phyloP scores from a whole-genome alignment of 1,140 invertebrate genomes.

The Macrobrachium rosenbergii region DNA sequence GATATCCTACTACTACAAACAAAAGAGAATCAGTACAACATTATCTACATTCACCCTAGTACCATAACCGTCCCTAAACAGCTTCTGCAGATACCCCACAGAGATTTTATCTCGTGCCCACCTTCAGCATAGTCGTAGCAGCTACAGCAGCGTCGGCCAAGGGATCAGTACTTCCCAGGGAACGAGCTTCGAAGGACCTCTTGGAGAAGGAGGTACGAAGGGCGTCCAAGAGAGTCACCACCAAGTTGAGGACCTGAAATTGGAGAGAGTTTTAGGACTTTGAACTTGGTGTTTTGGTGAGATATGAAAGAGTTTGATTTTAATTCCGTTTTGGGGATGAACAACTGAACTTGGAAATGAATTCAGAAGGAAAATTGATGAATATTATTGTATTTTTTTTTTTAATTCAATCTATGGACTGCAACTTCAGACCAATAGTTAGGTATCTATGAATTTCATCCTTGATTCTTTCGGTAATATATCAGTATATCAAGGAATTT shows the following conservation, averaged over 20 bases:
- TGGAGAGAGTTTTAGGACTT: neutral
- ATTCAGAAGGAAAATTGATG: no score
- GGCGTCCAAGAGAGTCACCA: constrained; percentile 89
- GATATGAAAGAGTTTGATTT: no score
- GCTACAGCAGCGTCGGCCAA: constrained; percentile 88
- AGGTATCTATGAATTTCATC: no score
- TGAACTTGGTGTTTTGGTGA: neutral
- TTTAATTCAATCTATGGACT: no score
- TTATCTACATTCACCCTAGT: neutral
- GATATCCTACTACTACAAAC: no score
- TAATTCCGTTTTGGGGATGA: neutral
- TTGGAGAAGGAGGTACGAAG: constrained; percentile 92
- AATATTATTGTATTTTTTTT: no score
- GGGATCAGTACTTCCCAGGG: constrained; percentile 85
- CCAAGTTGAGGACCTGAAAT: constrained; percentile 89
- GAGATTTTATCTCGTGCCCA: constrained; percentile 67
- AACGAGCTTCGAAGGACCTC: constrained; percentile 84
- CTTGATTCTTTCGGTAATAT: no score
- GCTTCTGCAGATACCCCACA: neutral
- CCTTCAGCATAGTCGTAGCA: constrained; percentile 87
- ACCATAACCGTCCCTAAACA: neutral
- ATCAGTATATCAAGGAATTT: no score
- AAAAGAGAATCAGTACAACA: no score
- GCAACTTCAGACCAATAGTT: no score
- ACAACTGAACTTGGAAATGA: no score